Conservation (phyloP, 2,888 invertebrate species). For the Lasioglossum villosulum region DNA sequence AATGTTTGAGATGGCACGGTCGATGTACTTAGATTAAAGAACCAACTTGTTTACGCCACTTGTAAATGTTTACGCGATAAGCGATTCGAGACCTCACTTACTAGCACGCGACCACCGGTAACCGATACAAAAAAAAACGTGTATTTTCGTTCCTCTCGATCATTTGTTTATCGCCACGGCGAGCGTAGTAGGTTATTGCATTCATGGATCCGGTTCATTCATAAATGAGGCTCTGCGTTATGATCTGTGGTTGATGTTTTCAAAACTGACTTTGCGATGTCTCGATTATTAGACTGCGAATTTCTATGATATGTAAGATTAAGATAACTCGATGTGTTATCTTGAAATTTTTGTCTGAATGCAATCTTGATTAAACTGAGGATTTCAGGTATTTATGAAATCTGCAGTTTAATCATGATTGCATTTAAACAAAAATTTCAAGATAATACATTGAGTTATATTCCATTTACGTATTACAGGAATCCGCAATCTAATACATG, state of each 20-base stretch:
- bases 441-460: too few species aligned
- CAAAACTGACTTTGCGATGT: not conserved
- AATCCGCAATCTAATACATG: not conserved
- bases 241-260: not conserved
- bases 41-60: constrained; percentile 77
- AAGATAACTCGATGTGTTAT: too few species aligned
- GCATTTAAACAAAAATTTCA: too few species aligned
- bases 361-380: too few species aligned
- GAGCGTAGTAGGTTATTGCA: constrained; percentile 31
- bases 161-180: constrained; percentile 53
- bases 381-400: not conserved
- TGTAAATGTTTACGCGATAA: constrained; percentile 80
- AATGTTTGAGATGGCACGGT: constrained; percentile 62
- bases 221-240: not conserved
- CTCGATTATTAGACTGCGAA: not conserved
- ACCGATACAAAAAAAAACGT: constrained; percentile 51
- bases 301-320: too few species aligned
- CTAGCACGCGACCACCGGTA: constrained; percentile 63
- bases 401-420: not conserved
- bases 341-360: too few species aligned
- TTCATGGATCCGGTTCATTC: constrained; percentile 43
- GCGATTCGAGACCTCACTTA: constrained; percentile 74
- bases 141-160: constrained; percentile 45
- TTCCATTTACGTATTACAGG: too few species aligned
- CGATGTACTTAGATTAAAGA: constrained; percentile 75